A percentile compares a stretch with the other conserved stretches of the same genome.
Conservation (phyloP, 2,113 vertebrate genomes). For the Anguilla rostrata region DNA sequence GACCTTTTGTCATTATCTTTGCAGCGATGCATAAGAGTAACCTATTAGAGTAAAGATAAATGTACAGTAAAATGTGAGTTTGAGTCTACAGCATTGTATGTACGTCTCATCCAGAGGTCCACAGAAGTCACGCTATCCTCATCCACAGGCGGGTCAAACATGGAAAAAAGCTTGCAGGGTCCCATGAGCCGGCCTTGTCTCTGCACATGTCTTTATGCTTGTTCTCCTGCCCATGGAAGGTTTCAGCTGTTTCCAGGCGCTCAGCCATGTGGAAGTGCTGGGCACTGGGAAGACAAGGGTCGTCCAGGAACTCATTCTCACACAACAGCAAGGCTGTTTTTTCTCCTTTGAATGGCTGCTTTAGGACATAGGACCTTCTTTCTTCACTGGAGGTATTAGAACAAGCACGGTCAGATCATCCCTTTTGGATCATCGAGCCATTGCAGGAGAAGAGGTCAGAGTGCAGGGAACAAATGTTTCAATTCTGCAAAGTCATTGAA, state of each 20-base stretch:
- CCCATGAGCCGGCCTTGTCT: slow-evolving; percentile 5
- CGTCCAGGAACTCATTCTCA: neutral
- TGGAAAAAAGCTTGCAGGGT: slow-evolving; percentile 21
- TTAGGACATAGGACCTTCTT: neutral
- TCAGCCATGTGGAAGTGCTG: neutral
- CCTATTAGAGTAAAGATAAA: neutral
- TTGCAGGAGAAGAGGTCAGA: neutral
- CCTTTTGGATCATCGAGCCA: neutral
- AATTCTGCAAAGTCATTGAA: neutral
- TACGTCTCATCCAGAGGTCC: neutral
- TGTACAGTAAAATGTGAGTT: neutral
- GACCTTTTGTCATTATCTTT: neutral
- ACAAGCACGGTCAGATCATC: neutral
- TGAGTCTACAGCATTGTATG: neutral
- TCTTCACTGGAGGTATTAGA: neutral
- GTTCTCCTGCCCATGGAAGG: slow-evolving; percentile 9
- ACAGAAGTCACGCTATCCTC: neutral
- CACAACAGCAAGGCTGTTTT: neutral
- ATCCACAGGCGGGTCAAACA: slow-evolving; percentile 1
- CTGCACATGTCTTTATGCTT: neutral
- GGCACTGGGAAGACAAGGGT: neutral
- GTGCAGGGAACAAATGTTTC: neutral
- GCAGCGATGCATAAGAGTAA: neutral
- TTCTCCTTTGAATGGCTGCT: neutral
- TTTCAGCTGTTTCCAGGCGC: neutral